phyloP scores from a whole-genome alignment of 1,140 invertebrate genomes.

The Brachionus plicatilis region DNA sequence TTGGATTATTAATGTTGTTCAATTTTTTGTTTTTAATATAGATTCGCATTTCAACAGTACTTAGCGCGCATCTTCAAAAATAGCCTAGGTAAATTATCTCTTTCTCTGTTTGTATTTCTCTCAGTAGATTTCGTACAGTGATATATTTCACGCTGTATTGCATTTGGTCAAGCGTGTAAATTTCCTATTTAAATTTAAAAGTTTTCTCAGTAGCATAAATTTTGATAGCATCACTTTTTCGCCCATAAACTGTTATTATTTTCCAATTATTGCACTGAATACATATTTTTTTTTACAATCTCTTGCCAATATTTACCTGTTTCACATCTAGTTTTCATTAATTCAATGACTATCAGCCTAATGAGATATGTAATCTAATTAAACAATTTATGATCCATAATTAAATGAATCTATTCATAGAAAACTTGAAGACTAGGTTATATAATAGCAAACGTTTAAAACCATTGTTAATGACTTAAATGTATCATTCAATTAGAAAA shows the following conservation, averaged over 20 bases:
- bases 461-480: neutral
- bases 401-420: neutral
- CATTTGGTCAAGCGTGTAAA: neutral
- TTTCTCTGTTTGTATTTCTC: neutral
- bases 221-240: neutral
- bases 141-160: neutral
- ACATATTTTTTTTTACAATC: neutral
- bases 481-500: neutral
- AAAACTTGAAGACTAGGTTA: neutral
- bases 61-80: neutral
- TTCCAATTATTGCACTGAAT: neutral
- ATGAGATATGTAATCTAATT: conserved; percentile 11
- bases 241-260: neutral
- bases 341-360: neutral
- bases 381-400: neutral
- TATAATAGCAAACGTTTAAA: conserved; percentile 14
- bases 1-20: neutral
- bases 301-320: neutral
- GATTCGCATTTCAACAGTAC: neutral
- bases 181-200: neutral
- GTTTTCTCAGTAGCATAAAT: neutral
- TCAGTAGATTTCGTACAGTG: neutral
- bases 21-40: neutral
- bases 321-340: neutral
- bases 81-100: neutral